phyloP scores from a whole-genome alignment of 2,113 vertebrate genomes.

The Grantiella picta region DNA sequence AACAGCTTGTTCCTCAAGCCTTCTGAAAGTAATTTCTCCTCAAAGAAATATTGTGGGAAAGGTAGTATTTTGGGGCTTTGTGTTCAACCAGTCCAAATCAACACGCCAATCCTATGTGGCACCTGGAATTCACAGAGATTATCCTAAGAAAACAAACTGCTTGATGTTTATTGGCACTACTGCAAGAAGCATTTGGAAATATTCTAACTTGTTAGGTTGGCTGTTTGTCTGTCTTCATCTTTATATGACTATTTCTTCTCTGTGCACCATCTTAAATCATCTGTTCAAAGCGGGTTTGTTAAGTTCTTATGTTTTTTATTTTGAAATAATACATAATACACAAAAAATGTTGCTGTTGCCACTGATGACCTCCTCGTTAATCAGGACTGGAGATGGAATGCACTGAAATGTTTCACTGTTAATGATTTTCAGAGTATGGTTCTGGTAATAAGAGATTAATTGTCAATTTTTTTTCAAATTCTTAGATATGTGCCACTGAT shows the following conservation, averaged over 20 bases:
- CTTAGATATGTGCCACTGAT: not conserved
- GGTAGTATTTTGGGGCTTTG: not conserved
- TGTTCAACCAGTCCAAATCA: not conserved
- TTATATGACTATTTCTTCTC: not conserved
- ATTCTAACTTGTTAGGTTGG: not conserved
- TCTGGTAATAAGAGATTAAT: not conserved
- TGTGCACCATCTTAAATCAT: not conserved
- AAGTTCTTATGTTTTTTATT: not conserved
- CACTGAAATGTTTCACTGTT: not conserved
- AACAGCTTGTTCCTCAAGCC: not conserved
- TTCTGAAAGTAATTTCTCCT: not conserved
- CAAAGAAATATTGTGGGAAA: not conserved
- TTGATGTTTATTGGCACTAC: not conserved
- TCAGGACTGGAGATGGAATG: not conserved
- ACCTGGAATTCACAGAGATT: not conserved
- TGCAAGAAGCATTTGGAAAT: not conserved
- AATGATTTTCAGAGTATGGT: not conserved
- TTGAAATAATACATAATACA: not conserved
- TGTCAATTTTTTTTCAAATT: not conserved
- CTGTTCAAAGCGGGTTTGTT: not conserved
- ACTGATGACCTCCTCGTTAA: not conserved
- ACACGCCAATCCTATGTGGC: not conserved
- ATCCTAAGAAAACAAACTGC: not conserved
- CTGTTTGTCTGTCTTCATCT: not conserved
- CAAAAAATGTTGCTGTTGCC: not conserved